Conservation (phyloP, 1,140 invertebrate genomes). For the Vanessa tameamea region DNA sequence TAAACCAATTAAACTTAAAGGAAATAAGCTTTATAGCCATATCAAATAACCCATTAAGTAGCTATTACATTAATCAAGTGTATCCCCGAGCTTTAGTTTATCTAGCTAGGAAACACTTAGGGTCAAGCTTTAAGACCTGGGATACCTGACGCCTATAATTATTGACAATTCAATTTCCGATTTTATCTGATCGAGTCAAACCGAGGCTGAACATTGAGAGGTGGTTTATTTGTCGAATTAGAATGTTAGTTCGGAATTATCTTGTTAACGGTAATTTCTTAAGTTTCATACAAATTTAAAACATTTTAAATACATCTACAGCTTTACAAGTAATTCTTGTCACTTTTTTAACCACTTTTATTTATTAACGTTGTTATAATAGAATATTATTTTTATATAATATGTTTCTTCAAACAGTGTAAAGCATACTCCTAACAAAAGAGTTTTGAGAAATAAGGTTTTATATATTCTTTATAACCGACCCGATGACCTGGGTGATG, state of each 20-base stretch:
- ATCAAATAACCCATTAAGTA: slow-evolving; percentile 31
- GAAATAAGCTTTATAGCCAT: slow-evolving; percentile 27
- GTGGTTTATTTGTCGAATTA: slow-evolving; percentile 39
- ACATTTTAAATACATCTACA: not conserved
- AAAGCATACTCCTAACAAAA: too few species aligned
- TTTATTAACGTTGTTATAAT: too few species aligned
- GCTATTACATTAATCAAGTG: slow-evolving; percentile 36
- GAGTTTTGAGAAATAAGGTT: too few species aligned
- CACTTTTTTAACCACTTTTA: too few species aligned
- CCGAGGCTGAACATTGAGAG: slow-evolving; percentile 37
- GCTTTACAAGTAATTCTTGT: too few species aligned
- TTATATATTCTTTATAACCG: too few species aligned
- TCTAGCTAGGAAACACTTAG: slow-evolving; percentile 39
- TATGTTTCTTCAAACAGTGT: too few species aligned
- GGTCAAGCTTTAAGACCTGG: slow-evolving; percentile 44
- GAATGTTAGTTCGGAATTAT: slow-evolving; percentile 20
- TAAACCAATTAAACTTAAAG: slow-evolving; percentile 22
- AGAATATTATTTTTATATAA: too few species aligned
- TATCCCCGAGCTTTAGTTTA: slow-evolving; percentile 24
- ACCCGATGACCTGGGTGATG: too few species aligned
- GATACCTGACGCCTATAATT: slow-evolving; percentile 54
- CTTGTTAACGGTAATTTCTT: slow-evolving; percentile 13
- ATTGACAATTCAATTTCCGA: slow-evolving; percentile 69
- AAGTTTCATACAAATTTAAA: not conserved
- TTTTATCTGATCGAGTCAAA: slow-evolving; percentile 52